Evolutionary conservation across 2,888 invertebrate species (phyloP), one percentile per base, ranked within the genome.

Genomic region (Elmis aenea): DNA sequence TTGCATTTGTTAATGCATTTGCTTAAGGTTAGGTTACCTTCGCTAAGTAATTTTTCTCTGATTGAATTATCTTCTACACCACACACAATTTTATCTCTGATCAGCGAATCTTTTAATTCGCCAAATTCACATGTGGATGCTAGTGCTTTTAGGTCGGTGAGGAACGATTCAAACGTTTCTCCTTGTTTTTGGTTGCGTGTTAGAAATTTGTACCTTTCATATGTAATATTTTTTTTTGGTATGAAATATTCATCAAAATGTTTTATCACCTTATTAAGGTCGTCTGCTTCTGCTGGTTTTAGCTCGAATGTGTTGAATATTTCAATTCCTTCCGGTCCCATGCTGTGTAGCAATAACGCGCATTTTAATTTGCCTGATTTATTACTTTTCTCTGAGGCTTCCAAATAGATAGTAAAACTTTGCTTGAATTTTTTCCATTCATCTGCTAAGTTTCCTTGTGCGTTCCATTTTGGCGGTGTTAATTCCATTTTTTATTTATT

Each of bases 371-470:
- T 23, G 10, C 32, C 8, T n/a, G 13, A n/a, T 29, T 30, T 35
- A 5, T 21, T 15, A 9, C 10, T 20, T 8, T 11, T 16, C 6
- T 26, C 40, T 11, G 42, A 18, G 5, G 50, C 46, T 11, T 5
- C 20, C 1, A 24, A 6, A 12, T 33, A 27, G 9, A 38, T 6
- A 10, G 26, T 14, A 13, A 13, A 32, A n/a, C 20, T 31, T 9
- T 30, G 33, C 36, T 43, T 42, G 20, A 38, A 38, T 33, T 39
- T 38, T 13, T 38, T 39, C 46, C 46, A 50, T 13, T 50, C 46
- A 14, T 13, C 11, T n/a, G 31, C 30, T 8, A 39, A 9, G 20
- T 48, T 42, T 9, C 48, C 44, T 16, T 33, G 34, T 27, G 46
- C 16, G 2, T 8, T 12, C 5, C 30, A 37, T 15, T 42, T 41